These are phyloP conservation scores for Eucera pruinosa DNA, from an alignment of 2,888 invertebrate species.

Conservation along the genomic window DNA sequence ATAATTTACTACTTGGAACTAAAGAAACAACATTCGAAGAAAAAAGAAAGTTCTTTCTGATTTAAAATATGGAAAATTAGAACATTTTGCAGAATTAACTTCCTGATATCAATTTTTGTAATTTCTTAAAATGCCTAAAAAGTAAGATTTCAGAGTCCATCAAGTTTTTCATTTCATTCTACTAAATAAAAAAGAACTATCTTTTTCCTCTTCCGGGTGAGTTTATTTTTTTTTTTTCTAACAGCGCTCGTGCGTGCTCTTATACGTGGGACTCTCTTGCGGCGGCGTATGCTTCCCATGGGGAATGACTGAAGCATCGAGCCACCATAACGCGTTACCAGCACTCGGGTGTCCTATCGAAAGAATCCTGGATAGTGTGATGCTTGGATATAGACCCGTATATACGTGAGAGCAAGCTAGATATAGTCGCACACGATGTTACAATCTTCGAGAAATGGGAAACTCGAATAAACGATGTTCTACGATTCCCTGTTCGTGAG, in stretches of 20 bases:
- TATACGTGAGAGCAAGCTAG: constrained; percentile 25
- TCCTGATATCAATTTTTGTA: neutral
- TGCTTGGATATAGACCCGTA: neutral
- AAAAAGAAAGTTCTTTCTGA: no score
- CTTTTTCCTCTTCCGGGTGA: constrained; percentile 1
- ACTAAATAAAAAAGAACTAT: constrained; percentile 53
- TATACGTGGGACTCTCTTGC: constrained; percentile 35
- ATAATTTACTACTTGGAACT: no score
- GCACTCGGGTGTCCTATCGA: constrained; percentile 49
- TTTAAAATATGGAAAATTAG: no score
- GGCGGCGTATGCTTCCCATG: constrained; percentile 63
- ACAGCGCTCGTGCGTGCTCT: constrained; percentile 46
- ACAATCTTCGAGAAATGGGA: constrained; percentile 29
- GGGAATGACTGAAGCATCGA: constrained; percentile 67
- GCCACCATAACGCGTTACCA: constrained; percentile 54
- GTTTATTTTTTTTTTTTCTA: constrained; percentile 55
- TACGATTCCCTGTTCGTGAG: constrained; percentile 10
- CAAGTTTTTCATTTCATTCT: constrained; percentile 39
- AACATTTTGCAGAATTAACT: no score
- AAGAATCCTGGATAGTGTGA: constrained; percentile 48
- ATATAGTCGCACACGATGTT: constrained; percentile 21
- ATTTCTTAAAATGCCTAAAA: neutral
- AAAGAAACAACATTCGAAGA: no score
- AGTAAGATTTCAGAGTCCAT: constrained; percentile 2
- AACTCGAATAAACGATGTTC: constrained; percentile 19